phyloP scores from a whole-genome alignment of 2,888 invertebrate species.

The Drosophila niveifrons region DNA sequence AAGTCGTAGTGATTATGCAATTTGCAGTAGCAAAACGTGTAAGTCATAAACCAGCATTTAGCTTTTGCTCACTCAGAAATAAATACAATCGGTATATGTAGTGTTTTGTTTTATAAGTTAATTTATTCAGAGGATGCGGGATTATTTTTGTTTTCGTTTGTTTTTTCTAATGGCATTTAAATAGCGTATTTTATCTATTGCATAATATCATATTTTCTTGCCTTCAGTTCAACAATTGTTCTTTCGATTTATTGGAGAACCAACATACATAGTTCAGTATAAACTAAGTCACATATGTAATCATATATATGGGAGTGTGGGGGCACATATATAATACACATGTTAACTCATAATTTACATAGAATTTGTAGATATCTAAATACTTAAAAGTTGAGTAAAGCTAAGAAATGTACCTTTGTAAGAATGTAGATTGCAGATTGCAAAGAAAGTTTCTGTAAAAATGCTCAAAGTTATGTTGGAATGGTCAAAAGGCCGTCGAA shows the following conservation, averaged over 20 bases:
- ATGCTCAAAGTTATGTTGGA: conserved; percentile 34
- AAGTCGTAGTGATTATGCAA: conserved; percentile 14
- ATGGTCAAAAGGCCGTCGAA: conserved; percentile 27
- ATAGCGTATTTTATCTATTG: conserved; percentile 41
- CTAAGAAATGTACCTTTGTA: conserved; percentile 56
- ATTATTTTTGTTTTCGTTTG: conserved; percentile 25
- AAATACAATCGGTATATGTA: conserved; percentile 8
- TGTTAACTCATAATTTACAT: conserved; percentile 24
- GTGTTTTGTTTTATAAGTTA: conserved; percentile 68
- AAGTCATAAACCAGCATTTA: conserved; percentile 4
- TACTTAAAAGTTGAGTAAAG: conserved; percentile 60
- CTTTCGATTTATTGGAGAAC: conserved; percentile 38
- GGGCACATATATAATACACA: conserved; percentile 21
- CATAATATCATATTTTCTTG: conserved; percentile 62
- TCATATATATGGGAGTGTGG: background rate
- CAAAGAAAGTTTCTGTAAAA: conserved; percentile 15
- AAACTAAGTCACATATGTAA: conserved; percentile 33
- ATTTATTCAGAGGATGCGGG: conserved; percentile 70
- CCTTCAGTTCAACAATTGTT: conserved; percentile 36
- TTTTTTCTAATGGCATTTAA: conserved; percentile 47
- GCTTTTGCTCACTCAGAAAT: background rate
- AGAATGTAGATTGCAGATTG: conserved; percentile 21
- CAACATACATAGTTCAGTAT: conserved; percentile 54
- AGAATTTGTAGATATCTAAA: conserved; percentile 43
- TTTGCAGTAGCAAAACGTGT: conserved; percentile 9